Base-by-base conservation (phyloP, 2,113 vertebrate species). In the Microcebus jonahi region DNA sequence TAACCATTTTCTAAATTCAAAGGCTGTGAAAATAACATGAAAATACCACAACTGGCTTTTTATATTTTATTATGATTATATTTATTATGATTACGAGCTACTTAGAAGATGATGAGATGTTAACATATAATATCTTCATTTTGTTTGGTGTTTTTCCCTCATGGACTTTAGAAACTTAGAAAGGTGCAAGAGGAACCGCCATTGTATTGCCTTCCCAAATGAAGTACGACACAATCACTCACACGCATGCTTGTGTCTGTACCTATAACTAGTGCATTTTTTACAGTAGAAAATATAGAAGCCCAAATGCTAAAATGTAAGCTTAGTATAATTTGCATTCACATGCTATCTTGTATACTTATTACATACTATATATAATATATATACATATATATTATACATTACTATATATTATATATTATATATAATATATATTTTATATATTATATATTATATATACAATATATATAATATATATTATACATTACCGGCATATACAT, bases 251-350 rank as follows among this genome's bases (percentile, higher is more conserved):
- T 93, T 36, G 79, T 85, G 71, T 61, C 23, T 25, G 39, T 31
- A 68, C 57, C 25, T 92, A 70, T 76, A 89, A 61, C 29, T 68
- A 63, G 91, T 97, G 75, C 77, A 68, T 88, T 85, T 57, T 81
- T 88, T 86, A 57, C 6, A 83, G 67, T 6, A 79, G 67, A 68
- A 91, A 61, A 93, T 88, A 95, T 34, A 67, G 55, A 89, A 94
- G 88, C 8, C 9, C 90, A 50, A 81, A 91, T 86, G 70, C 84
- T 71, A 63, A 92, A 89, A 95, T 93, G n/a, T 79, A 68, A 97
- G 63, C 45, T 97, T 91, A 96, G 21, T 70, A 55, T 5, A 92
- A 77, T 55, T 83, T 91, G 88, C 0, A 59, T 21, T 89, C 73
- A 21, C 3, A 34, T 45, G 53, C 27, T 0, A 0, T 45, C 13